phyloP scores from a whole-genome alignment of 2,797 vertebrate species.

The Acanthornis magna region DNA sequence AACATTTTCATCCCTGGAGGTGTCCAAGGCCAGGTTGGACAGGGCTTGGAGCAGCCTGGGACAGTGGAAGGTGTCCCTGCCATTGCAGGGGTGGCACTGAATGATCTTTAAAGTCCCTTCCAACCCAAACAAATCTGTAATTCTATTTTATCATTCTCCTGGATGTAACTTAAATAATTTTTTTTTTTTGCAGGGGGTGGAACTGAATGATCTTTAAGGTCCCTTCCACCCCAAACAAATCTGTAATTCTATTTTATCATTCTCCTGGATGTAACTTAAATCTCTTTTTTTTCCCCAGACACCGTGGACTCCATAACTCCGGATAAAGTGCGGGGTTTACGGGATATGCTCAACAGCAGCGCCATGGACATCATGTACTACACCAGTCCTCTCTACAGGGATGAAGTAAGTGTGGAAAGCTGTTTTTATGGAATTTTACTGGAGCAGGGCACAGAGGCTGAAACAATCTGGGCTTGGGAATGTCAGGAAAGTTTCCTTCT shows the following conservation, averaged over 20 bases:
- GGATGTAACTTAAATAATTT: not conserved
- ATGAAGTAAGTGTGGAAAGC: slow-evolving; percentile 81
- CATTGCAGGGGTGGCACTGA: no score
- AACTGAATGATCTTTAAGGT: no score
- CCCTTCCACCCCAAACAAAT: not conserved
- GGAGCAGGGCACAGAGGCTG: not conserved
- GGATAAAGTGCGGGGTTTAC: slow-evolving; percentile 93
- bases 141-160: not conserved
- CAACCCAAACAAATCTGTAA: not conserved
- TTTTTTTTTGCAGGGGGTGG: no score
- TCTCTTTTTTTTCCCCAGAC: slow-evolving; percentile 72
- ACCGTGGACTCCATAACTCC: slow-evolving; percentile 98
- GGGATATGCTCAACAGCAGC: slow-evolving; percentile 98
- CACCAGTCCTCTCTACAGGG: slow-evolving; percentile 96
- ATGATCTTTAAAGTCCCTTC: not conserved
- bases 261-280: not conserved
- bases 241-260: fast-evolving
- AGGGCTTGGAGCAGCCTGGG: not conserved
- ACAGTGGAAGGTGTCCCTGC: not conserved
- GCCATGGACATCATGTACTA: slow-evolving; percentile 99
- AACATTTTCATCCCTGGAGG: not conserved
- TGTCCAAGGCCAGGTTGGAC: fast-evolving
- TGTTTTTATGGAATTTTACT: not conserved
- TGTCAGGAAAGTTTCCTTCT: not conserved
- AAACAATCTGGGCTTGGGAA: not conserved